Evolutionary conservation across 2,888 invertebrate genomes (phyloP).

Genomic region (Hemistola chrysoprasaria): DNA sequence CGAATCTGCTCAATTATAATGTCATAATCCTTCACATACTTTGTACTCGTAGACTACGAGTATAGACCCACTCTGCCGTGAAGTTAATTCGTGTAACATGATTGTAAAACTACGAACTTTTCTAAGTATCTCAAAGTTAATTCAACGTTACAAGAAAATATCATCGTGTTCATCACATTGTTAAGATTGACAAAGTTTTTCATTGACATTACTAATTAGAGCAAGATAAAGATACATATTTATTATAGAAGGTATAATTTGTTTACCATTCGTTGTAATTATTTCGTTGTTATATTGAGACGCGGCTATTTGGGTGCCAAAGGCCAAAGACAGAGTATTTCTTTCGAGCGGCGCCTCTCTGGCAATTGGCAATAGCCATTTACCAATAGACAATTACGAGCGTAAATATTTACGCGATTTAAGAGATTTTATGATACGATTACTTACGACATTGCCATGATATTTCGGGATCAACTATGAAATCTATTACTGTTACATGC

Average conservation of each 20-base stretch:
- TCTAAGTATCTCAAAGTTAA: no score
- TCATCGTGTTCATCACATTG: no score
- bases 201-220: no score
- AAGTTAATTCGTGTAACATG: no score
- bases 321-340: constrained; percentile 8
- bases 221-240: background rate
- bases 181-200: no score
- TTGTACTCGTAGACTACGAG: no score
- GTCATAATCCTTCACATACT: no score
- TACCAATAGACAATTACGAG: constrained; percentile 17
- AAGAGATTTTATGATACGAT: constrained; percentile 20
- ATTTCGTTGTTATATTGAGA: background rate
- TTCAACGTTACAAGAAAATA: no score
- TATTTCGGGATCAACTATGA: constrained; percentile 3
- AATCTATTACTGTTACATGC: background rate
- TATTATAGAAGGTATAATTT: no score
- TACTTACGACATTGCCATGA: constrained; percentile 12
- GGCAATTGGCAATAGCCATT: constrained; percentile 11
- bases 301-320: constrained; percentile 1
- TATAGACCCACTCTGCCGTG: no score
- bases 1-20: constrained; percentile 1
- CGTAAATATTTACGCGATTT: constrained; percentile 22
- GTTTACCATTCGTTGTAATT: no score
- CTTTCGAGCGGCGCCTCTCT: constrained; percentile 3
- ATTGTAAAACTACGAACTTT: no score